Evolutionary conservation across 2,113 vertebrate species (phyloP), one percentile per base, ranked within the genome.

Genomic region (Mellivora capensis): DNA sequence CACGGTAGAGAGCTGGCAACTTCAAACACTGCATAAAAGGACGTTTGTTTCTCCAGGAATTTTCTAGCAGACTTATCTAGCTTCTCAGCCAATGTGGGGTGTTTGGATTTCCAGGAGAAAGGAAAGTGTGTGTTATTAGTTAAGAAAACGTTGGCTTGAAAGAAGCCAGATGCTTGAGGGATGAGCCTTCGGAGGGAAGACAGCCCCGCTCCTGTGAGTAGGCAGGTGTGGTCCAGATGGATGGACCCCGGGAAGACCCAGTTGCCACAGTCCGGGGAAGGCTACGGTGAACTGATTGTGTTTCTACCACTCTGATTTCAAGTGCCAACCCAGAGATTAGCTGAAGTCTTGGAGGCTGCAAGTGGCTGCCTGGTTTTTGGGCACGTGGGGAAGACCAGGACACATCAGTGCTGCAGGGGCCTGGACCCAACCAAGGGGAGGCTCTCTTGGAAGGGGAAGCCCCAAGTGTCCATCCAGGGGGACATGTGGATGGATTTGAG

Each of bases 321-420:
- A 27, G 8, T 5, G 61, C 18, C 39, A 18, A 7, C 39, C n/a
- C 25, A 4, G 2, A 2, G 34, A 27, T 57, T 0, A 61, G 11
- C 47, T 31, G 9, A n/a, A 21, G 20, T 10, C 42, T 21, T 15
- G 15, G 21, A 44, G 27, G 11, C 42, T 71, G 49, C 49, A n/a
- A 31, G 15, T 17, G 7, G 3, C 17, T 8, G 15, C 6, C 2
- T 37, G 0, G 7, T 29, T 47, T 34, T 12, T 9, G 21, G 27
- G n/a, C 52, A 7, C 14, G 14, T 14, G 3, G 29, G 7, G n/a
- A 69, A 27, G 37, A 7, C 31, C n/a, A 2, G 4, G 23, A 15
- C 15, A 12, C 34, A 23, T 61, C 39, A 1, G 21, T 80, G 23
- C 8, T 3, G 1, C 2, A 20, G 61, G 7, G 11, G 7, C 47